Evolutionary conservation across 2,888 invertebrate species (phyloP).

Genomic region (Dromius quadrimaculatus): DNA sequence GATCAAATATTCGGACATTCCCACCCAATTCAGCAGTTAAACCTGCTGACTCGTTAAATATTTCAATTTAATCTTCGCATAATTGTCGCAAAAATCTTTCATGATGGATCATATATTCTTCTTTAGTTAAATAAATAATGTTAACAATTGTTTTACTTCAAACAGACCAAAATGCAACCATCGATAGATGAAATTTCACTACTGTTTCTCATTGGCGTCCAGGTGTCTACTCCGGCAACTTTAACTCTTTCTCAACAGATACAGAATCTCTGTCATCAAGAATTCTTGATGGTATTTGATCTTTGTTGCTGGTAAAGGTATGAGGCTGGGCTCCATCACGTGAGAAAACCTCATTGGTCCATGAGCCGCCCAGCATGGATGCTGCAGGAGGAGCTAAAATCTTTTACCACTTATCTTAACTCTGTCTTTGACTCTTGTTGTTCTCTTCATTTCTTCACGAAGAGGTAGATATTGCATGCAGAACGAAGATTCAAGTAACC

Average conservation of each 20-base stretch:
- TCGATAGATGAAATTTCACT: too few species aligned
- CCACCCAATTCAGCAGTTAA: too few species aligned
- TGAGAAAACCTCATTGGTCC: slow-evolving; percentile 42
- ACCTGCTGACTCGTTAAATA: too few species aligned
- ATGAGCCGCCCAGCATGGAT: slow-evolving; percentile 65
- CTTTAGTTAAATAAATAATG: too few species aligned
- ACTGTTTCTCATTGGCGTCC: too few species aligned
- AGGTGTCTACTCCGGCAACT: slow-evolving; percentile 16
- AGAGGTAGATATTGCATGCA: not conserved
- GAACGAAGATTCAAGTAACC: too few species aligned
- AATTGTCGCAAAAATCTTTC: too few species aligned
- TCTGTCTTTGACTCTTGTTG: not conserved
- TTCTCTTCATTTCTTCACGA: not conserved
- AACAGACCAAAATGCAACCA: too few species aligned
- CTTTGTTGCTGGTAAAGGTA: slow-evolving; percentile 1
- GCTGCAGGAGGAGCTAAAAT: slow-evolving; percentile 60
- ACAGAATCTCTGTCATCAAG: not conserved
- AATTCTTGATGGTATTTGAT: not conserved
- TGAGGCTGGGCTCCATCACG: slow-evolving; percentile 9
- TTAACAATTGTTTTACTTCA: too few species aligned
- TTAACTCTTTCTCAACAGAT: not conserved
- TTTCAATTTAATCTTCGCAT: too few species aligned
- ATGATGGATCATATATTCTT: too few species aligned
- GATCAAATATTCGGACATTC: too few species aligned
- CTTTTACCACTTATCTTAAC: not conserved